These are phyloP conservation scores for Sandelia bainsii DNA, from an alignment of 2,797 vertebrate genomes.

Conservation along the genomic window DNA sequence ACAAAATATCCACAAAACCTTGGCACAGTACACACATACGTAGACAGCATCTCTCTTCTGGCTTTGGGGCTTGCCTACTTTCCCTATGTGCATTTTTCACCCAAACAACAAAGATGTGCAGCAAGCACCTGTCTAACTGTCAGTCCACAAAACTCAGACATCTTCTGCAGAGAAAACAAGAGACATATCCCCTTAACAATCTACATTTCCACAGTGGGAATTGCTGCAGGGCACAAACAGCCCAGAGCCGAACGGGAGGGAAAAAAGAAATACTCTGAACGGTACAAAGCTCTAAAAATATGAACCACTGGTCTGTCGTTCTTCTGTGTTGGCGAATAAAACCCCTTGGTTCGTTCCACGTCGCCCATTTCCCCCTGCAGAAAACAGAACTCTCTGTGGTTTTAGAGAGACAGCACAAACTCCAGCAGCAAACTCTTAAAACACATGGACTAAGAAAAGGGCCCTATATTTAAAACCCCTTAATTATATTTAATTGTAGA, in stretches of 20 bases:
- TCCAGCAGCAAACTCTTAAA: slow-evolving; percentile 69
- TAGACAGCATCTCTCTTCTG: slow-evolving; percentile 17
- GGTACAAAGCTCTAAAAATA: slow-evolving; percentile 67
- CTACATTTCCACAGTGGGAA: slow-evolving; percentile 57
- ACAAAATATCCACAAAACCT: slow-evolving; percentile 12
- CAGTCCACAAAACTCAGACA: slow-evolving; percentile 38
- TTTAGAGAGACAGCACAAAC: slow-evolving; percentile 59
- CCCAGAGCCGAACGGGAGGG: slow-evolving; percentile 53
- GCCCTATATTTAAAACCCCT: slow-evolving; percentile 78
- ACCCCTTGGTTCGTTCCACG: slow-evolving; percentile 59
- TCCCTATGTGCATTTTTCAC: slow-evolving; percentile 45
- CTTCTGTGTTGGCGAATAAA: slow-evolving; percentile 69
- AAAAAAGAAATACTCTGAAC: slow-evolving; percentile 61
- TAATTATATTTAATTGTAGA: slow-evolving; percentile 85
- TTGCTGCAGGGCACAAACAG: slow-evolving; percentile 62
- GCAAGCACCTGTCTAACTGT: slow-evolving; percentile 52
- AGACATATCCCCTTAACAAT: slow-evolving; percentile 64
- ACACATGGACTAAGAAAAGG: slow-evolving; percentile 69
- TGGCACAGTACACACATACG: slow-evolving; percentile 4
- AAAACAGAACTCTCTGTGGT: slow-evolving; percentile 71
- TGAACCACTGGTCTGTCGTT: slow-evolving; percentile 40
- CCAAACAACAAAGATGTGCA: slow-evolving; percentile 20
- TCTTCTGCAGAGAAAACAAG: slow-evolving; percentile 38
- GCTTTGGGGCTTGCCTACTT: slow-evolving; percentile 31
- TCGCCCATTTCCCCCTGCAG: slow-evolving; percentile 55